Base-by-base conservation (phyloP, 1,140 invertebrate species). In the Lasaia peninsularis region DNA sequence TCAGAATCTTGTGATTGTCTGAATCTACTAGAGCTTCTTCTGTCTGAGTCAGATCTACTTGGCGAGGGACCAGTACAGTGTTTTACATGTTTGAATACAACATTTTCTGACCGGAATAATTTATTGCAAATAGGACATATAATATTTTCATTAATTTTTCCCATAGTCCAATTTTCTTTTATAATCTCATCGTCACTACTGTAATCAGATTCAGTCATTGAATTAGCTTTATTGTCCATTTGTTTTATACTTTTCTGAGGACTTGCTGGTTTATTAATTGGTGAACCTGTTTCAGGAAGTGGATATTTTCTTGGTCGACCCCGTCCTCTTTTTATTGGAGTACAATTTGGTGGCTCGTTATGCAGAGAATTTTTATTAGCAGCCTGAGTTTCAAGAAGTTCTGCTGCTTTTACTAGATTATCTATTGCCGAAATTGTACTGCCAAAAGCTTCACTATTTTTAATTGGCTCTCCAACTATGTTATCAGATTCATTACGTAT, bases 81-180 rank as follows among this genome's bases (percentile, higher is more conserved):
- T 63, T 90, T 89, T 1, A 89, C 89, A 61, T 90, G 89, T 75
- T 89, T 90, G 60, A 88, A 86, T 21, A 90, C 79, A 31, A 90
- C 88, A 70, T 89, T 89, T 67, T 89, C 80, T 37, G 86, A 85
- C 52, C 89, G 71, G 60, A 89, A 90, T 11, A 88, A 63, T 73
- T 90, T 90, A 31, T 76, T 81, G 55, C 89, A 90, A 56, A 90
- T 89, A 21, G 89, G 89, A 60, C 89, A 90, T 18, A 88, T 75
- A 35, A 88, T 88, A 56, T 87, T 86, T 70, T 88, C 81, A 65
- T 88, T 86, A 35, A 86, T 86, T 73, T 86, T 88, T 21, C 85
- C 82, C 80, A 86, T 85, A 24, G 84, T 88, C 82, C 85, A 88
- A 68, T 88, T 87, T 78, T 86, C 82, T 74, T 73, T 78, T 16